phyloP scores from a whole-genome alignment of 2,113 vertebrate genomes.

The Syrrhaptes paradoxus region DNA sequence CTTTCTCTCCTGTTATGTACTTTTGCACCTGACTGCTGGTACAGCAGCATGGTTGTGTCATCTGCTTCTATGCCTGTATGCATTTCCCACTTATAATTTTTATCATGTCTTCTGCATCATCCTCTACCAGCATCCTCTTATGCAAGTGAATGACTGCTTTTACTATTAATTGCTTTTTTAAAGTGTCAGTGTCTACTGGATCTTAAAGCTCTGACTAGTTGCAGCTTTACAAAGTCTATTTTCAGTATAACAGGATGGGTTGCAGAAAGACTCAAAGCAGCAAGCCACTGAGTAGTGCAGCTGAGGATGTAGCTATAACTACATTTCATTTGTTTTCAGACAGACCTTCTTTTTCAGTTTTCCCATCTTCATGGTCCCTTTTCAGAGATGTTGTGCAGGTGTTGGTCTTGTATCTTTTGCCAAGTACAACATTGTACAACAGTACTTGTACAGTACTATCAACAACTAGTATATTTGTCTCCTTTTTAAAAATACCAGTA shows the following conservation, averaged over 20 bases:
- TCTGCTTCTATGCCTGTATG: background rate
- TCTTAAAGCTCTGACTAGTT: background rate
- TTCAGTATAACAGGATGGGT: background rate
- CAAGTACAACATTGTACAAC: background rate
- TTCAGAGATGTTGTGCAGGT: background rate
- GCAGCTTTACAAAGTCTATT: background rate
- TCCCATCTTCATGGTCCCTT: background rate
- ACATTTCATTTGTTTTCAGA: background rate
- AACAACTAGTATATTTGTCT: background rate
- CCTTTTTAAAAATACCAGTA: background rate
- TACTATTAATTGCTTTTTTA: background rate
- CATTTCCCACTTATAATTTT: background rate
- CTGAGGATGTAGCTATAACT: background rate
- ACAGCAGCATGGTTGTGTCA: background rate
- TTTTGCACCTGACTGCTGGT: background rate
- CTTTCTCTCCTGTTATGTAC: background rate
- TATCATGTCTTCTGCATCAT: background rate
- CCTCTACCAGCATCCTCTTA: background rate
- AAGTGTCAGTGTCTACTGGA: background rate
- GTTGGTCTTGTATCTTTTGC: background rate
- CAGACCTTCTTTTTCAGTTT: background rate
- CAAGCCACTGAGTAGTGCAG: background rate
- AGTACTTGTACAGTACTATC: background rate
- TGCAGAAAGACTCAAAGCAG: background rate
- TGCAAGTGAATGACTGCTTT: background rate